Base-by-base conservation (phyloP, 2,797 vertebrate species). In the Thalassophryne amazonica region DNA sequence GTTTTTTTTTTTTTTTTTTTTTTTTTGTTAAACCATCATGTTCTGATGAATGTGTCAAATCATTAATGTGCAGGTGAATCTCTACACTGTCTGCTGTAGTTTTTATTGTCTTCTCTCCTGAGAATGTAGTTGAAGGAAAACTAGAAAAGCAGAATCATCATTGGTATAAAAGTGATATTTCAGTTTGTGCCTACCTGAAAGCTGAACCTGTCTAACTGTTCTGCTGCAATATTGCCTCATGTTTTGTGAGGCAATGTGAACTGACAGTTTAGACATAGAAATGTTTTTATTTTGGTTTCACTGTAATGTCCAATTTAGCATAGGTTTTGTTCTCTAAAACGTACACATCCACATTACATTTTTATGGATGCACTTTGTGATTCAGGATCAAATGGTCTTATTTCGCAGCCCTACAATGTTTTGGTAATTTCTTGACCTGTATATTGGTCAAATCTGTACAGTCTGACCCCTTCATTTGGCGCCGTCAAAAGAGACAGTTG, bases 151-250 rank as follows among this genome's bases (percentile, higher is more conserved):
- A 54, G 38, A 29, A n/a, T n/a, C n/a, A n/a, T n/a, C 39, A 56
- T 20, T 13, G 54, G 65, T 51, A 60, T 55, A 60, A 61, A 43
- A 66, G 43, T 53, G 19, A 60, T 51, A 36, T 54, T 62, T 59
- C 22, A 45, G 14, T 46, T 31, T 25, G 13, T 42, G 37, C 60
- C 38, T 25, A 6, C 20, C 29, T 53, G 40, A 53, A 49, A 69
- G 30, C 39, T 23, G 12, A 25, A 42, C 29, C 40, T 58, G 39
- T 54, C 35, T n/a, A 48, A 50, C 31, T 50, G 43, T 51, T 55
- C 39, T 20, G 2, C 46, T 17, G 23, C 40, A 35, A 25, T 42
- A 19, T 29, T 35, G 28, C 18, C 5, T 55, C 21, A 39, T 31
- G 22, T 38, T 60, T 31, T 25, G n/a, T n/a, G 18, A 58, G n/a